Conservation (phyloP, 2,113 vertebrate species). For the Chaetodon auriga region DNA sequence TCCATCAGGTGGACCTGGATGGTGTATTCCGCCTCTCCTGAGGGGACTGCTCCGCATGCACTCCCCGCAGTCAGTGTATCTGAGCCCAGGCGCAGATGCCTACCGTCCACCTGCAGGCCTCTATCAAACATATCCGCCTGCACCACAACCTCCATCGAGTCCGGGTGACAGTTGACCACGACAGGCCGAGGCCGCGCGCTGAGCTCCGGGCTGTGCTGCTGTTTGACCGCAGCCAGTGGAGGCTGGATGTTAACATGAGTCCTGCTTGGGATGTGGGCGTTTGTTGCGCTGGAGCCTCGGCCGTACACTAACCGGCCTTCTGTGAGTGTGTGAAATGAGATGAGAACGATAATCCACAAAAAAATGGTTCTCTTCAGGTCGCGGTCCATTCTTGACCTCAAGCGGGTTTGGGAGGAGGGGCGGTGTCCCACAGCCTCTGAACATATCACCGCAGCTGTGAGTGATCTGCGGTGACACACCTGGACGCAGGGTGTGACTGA, state of each 20-base stretch:
- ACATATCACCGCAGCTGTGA: slow-evolving; percentile 32
- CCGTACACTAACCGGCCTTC: not conserved
- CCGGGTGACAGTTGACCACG: slow-evolving; percentile 71
- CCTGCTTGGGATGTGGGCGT: not conserved
- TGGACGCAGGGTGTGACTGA: slow-evolving; percentile 1
- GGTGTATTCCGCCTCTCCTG: slow-evolving; percentile 60
- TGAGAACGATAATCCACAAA: slow-evolving; percentile 31
- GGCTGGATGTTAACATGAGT: not conserved
- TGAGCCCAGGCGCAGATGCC: slow-evolving; percentile 67
- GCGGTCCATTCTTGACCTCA: slow-evolving; percentile 55
- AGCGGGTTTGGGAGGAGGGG: not conserved
- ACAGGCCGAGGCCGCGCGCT: slow-evolving; percentile 25
- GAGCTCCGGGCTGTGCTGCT: not conserved
- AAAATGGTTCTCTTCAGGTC: not conserved
- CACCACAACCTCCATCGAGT: slow-evolving; percentile 73
- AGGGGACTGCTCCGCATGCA: slow-evolving; percentile 53
- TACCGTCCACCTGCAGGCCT: slow-evolving; percentile 64
- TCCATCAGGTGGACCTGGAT: slow-evolving; percentile 55
- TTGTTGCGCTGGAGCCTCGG: not conserved
- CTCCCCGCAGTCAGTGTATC: not conserved
- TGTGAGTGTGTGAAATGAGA: slow-evolving; percentile 6
- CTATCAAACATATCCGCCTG: slow-evolving; percentile 71
- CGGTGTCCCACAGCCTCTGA: not conserved
- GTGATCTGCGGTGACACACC: slow-evolving; percentile 42
- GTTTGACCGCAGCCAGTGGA: not conserved